Evolutionary conservation across 2,113 vertebrate species (phyloP).

Genomic region (Spea bombifrons): DNA sequence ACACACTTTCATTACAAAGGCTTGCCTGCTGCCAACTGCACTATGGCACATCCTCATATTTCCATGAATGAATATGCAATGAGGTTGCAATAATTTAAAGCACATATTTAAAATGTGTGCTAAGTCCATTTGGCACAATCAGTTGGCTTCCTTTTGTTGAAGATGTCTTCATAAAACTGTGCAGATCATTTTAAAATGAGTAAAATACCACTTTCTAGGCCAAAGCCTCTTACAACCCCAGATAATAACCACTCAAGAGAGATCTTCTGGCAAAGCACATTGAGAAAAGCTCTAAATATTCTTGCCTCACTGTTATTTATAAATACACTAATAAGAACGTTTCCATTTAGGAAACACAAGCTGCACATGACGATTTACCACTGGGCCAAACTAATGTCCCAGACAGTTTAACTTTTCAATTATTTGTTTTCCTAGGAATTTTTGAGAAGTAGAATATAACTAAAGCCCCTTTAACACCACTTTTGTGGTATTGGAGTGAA

Average conservation of each 20-base stretch:
- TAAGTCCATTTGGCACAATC: conserved; percentile 48
- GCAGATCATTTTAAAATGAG: conserved; percentile 48
- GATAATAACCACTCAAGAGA: conserved; percentile 48
- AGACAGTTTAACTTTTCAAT: conserved; percentile 8
- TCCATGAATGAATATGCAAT: conserved; percentile 48
- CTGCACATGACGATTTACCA: conserved; percentile 23
- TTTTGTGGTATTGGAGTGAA: too few relatives aligned
- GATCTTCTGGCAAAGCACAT: conserved; percentile 35
- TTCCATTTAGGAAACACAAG: conserved; percentile 40
- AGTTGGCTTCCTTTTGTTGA: conserved; percentile 40
- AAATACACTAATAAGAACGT: conserved; percentile 44
- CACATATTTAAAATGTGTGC: conserved; percentile 50
- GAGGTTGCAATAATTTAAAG: conserved; percentile 47
- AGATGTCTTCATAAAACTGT: conserved; percentile 49
- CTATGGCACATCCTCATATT: conserved; percentile 49
- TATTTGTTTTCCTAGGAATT: conserved; percentile 7
- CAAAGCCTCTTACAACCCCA: conserved; percentile 46
- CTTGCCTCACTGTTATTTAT: conserved; percentile 43
- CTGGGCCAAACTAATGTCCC: conserved; percentile 11
- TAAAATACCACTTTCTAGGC: conserved; percentile 46
- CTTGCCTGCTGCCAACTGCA: conserved; percentile 37
- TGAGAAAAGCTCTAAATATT: conserved; percentile 33
- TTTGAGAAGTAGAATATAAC: too few relatives aligned
- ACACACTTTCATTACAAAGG: conserved; percentile 46
- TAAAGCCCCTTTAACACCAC: too few relatives aligned